Percentiles rank a stretch among this genome's conserved stretches.
Evolutionary conservation across 1,140 invertebrate species (phyloP).

Genomic region (Solen grandis): DNA sequence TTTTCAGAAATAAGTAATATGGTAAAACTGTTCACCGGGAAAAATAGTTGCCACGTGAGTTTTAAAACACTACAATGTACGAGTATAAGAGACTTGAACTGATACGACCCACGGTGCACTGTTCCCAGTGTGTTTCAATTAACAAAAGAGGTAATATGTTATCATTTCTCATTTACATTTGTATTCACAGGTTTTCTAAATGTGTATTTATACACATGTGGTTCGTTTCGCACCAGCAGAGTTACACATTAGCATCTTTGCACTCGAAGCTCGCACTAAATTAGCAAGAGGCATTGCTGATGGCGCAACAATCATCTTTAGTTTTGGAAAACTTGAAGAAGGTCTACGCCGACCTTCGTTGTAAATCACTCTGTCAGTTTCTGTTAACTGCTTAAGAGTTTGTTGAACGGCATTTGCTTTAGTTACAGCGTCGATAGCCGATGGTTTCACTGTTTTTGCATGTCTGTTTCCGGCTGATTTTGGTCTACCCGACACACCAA

Average conservation of each 20-base stretch:
- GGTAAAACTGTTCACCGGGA: too few relatives aligned
- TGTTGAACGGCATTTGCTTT: conserved; percentile 32
- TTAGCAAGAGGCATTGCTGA: conserved; percentile 32
- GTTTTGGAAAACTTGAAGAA: conserved; percentile 24
- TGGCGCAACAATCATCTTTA: conserved; percentile 44
- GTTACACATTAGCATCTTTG: conserved; percentile 42
- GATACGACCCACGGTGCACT: too few relatives aligned
- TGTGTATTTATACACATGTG: background rate
- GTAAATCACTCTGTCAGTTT: conserved; percentile 33
- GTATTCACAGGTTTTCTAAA: too few relatives aligned
- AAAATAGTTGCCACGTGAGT: too few relatives aligned
- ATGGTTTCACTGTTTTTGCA: background rate
- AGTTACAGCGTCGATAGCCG: conserved; percentile 31
- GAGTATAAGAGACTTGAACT: too few relatives aligned
- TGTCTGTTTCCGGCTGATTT: background rate
- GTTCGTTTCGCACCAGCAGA: conserved; percentile 8
- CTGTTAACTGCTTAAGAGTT: conserved; percentile 14
- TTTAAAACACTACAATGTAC: too few relatives aligned
- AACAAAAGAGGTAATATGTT: too few relatives aligned
- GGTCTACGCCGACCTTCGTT: background rate
- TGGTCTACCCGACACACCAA: background rate
- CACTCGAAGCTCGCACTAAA: conserved; percentile 23
- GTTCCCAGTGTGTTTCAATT: too few relatives aligned
- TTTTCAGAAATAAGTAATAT: too few relatives aligned
- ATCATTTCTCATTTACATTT: too few relatives aligned